Evolutionary conservation across 2,113 vertebrate species (phyloP), one percentile per base, ranked within the genome.

Genomic region (Setophaga petechia): DNA sequence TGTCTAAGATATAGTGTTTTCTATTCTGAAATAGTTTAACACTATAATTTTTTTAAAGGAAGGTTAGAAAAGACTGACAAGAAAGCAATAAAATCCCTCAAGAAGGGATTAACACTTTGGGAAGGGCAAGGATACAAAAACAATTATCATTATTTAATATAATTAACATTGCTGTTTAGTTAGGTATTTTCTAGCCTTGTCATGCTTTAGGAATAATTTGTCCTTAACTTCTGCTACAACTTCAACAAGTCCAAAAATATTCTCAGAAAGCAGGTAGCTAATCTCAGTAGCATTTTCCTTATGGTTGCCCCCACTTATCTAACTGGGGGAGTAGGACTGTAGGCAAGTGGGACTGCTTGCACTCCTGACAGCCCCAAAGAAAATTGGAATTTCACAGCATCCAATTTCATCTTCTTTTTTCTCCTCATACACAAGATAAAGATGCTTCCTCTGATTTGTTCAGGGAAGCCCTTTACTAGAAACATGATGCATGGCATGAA

Each of bases 111-210:
- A 78, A 24, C 5, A 71, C 62, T 55, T 51, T 5, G 7, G 4
- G 8, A n/a, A 7, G 21, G 6, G 7, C 10, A 84, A 62, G 6
- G 7, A 3, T 14, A 30, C 6, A 4, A 7, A 3, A 25, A 3
- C 10, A 22, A 24, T 33, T 41, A 49, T 17, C 11, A 35, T 35
- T 54, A 21, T 58, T 89, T 75, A 49, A 52, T 7, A 31, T 67
- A n/a, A 41, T 41, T n/a, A 51, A 75, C 6, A 16, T 35, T 17
- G 5, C 10, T 89, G 8, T 61, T 86, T 68, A 52, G 4, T 33
- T 28, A 55, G 28, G 49, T 11, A 41, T 87, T 69, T 90, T 54
- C 28, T 66, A 49, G 41, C 43, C 18, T 69, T 52, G 5, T 11
- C 12, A 41, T 7, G 3, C 22, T 81, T 77, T 62, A 44, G 15